Base-by-base conservation (phyloP, 2,888 invertebrate species). In the Cremastinae sp. region DNA sequence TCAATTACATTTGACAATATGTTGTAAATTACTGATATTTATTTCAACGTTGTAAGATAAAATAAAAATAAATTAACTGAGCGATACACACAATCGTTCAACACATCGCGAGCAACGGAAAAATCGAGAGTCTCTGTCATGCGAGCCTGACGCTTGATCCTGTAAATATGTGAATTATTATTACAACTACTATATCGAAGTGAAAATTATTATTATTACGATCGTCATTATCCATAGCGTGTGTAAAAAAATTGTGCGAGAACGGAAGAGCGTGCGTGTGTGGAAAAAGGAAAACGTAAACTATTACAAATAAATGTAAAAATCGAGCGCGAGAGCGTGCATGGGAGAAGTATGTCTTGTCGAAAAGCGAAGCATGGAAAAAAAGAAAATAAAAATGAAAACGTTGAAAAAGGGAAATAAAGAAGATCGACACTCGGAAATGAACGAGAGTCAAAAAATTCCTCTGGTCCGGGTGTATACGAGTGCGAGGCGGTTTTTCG, bases 81-180 rank as follows among this genome's bases (percentile, higher is more conserved):
- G 20, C 2, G 12, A 45, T 22, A 28, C 51, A 51, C 43, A n/a
- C n/a, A n/a, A n/a, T n/a, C 41, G 47, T 14, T 16, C 12, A 12
- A 37, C 28, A 39, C 59, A 75, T 62, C 65, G 74, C 65, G 72
- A 75, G 65, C 68, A 77, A 70, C 79, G 74, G 7, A 45, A 78
- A 74, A 77, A 81, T 81, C 78, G 79, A 74, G 79, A 79, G 79
- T 65, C 51, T 73, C 49, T 62, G 58, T 43, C 18, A 73, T 80
- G 83, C 66, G 81, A 84, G 81, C 81, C 80, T 80, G 84, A 75
- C 80, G 83, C 83, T 83, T 79, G 80, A 80, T 70, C 77, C 83
- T 85, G 85, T 86, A 85, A 82, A 85, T 86, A 85, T 76, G 51
- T 75, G 71, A 83, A 82, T 75, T 74, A 59, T 59, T 59, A 65